A percentile compares a stretch with the other conserved stretches of the same genome.
phyloP scores from a whole-genome alignment of 2,113 vertebrate species.

The Phoxinus phoxinus region DNA sequence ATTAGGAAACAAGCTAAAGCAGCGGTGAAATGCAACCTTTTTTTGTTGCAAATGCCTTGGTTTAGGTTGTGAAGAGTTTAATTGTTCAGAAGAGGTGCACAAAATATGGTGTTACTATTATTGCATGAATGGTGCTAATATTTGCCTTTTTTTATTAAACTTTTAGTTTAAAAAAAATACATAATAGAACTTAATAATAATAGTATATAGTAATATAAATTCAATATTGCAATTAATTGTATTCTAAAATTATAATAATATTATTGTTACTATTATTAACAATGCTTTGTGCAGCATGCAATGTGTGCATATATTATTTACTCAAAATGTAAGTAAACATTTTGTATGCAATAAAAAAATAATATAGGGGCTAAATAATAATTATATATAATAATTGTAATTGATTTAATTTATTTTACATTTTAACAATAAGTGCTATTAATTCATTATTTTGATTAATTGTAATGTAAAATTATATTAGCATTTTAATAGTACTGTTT shows the following conservation, averaged over 20 bases:
- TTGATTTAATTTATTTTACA: not conserved
- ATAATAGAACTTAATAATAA: no score
- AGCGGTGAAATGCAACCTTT: not conserved
- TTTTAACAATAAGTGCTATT: not conserved
- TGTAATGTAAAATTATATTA: not conserved
- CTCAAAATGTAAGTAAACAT: not conserved
- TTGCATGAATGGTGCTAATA: no score
- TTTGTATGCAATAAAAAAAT: not conserved
- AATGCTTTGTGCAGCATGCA: no score
- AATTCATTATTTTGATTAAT: not conserved
- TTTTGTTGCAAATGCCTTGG: not conserved
- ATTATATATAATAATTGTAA: not conserved
- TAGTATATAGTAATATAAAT: no score
- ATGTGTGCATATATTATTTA: no score
- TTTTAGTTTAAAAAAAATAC: no score
- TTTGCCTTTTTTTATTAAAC: no score
- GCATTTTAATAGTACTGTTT: not conserved
- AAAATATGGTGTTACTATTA: not conserved
- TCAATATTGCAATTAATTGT: no score
- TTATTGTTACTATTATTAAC: no score
- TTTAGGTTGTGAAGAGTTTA: not conserved
- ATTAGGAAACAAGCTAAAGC: not conserved
- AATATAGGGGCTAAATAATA: not conserved
- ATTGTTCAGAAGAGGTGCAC: not conserved
- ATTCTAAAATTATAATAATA: no score